A percentile compares a stretch with the other conserved stretches of the same genome.
phyloP scores from a whole-genome alignment of 2,888 invertebrate genomes.

The Syrphus vitripennis region DNA sequence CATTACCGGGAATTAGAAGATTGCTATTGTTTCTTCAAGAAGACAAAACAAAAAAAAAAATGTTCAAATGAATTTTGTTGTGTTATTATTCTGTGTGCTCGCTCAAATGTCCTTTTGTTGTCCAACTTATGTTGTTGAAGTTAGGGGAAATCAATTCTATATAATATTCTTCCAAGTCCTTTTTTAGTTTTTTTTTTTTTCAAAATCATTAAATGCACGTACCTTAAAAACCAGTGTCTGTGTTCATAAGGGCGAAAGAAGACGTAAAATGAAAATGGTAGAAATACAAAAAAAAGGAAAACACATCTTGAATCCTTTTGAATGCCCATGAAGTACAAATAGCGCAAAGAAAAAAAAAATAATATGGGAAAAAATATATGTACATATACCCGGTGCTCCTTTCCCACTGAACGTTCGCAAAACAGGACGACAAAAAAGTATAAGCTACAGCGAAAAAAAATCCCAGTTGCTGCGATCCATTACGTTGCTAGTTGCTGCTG shows the following conservation, averaged over 20 bases:
- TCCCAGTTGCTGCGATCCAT: conserved; percentile 63
- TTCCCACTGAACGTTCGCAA: conserved; percentile 24
- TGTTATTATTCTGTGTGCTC: conserved; percentile 11
- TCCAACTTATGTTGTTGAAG: background rate
- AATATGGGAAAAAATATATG: background rate
- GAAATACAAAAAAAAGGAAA: conserved; percentile 6
- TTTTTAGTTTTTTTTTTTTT: background rate
- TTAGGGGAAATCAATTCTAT: conserved; percentile 8
- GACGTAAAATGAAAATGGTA: background rate
- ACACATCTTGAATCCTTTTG: conserved; percentile 63
- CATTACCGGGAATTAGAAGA: conserved; percentile 29
- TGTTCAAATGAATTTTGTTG: background rate
- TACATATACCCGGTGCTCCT: conserved; percentile 28
- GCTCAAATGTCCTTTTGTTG: conserved; percentile 55
- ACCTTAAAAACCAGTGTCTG: conserved; percentile 21
- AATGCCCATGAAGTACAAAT: conserved; percentile 45
- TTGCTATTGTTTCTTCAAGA: conserved; percentile 1
- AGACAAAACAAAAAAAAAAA: background rate
- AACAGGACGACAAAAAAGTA: conserved; percentile 19
- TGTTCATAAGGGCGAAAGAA: conserved; percentile 42
- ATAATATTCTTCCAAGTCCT: conserved; percentile 13
- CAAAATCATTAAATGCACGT: conserved; percentile 45
- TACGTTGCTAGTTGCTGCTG: conserved; percentile 59
- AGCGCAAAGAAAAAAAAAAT: conserved; percentile 7
- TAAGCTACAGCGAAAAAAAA: conserved; percentile 28